phyloP scores from a whole-genome alignment of 2,113 vertebrate genomes.

The Dasyurus viverrinus region DNA sequence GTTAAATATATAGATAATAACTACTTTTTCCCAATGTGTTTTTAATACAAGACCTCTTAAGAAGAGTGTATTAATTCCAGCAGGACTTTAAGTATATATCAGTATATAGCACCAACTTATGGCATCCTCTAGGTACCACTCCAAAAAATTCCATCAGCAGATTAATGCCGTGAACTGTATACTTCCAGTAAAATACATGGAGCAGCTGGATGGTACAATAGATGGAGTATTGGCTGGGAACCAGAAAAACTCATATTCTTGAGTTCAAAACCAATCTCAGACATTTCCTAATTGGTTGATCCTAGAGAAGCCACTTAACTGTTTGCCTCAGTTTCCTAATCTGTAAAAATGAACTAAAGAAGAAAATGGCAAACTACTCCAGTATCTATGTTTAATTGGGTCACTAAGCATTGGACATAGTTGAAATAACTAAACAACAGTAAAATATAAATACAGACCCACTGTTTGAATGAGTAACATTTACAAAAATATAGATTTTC shows the following conservation, averaged over 20 bases:
- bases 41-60: neutral
- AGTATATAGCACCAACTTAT: neutral
- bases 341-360: neutral
- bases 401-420: no score
- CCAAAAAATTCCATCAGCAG: neutral
- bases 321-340: neutral
- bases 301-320: neutral
- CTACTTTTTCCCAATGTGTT: neutral
- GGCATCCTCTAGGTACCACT: fast-evolving
- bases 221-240: neutral
- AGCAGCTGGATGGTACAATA: neutral
- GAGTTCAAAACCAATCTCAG: neutral
- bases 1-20: neutral
- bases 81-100: neutral
- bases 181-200: neutral
- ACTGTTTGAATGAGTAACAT: slow-evolving; percentile 20
- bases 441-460: neutral
- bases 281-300: neutral
- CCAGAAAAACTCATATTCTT: neutral
- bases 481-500: neutral
- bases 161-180: neutral
- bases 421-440: neutral
- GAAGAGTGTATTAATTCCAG: neutral
- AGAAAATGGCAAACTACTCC: neutral
- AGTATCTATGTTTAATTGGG: neutral